Base-by-base conservation (phyloP, 1,140 invertebrate genomes). In the Macrocentrus cingulum region DNA sequence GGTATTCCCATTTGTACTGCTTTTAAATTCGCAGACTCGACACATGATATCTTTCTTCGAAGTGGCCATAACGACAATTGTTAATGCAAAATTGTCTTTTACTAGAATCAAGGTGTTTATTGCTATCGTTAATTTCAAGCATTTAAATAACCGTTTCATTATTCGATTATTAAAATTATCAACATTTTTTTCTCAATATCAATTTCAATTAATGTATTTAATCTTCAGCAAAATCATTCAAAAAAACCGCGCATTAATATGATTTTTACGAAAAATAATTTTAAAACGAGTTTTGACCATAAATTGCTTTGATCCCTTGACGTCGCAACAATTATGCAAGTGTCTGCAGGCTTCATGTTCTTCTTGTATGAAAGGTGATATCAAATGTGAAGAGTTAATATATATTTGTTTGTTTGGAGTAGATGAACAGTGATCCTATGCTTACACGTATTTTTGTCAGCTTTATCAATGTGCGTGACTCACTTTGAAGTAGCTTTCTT, bases 1-100 rank as follows among this genome's bases (percentile, higher is more conserved):
- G 79, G 79, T 75, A 16, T 81, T 81, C 66, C 77, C 79, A 37
- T 63, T 80, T 44, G 61, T 80, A 62, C 64, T 76, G 37, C 58
- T 80, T 16, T 57, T 80, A 41, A 75, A 71, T 65, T 64, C 71
- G 41, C 75, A 79, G 60, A 67, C 79, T 56, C 67, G 77, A 11
- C 68, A 66, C 32, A 69, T 71, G 36, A 71, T 80, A 34, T 70
- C 65, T 50, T 66, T 71, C 50, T 65, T 77, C 36, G 70, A 75
- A 66, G 62, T 68, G 52, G 74, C 72, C 6, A 63, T 75, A 62
- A 57, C 66, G 62, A 71, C 73, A 65, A 68, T 79, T 8, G 56
- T 66, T 42, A 70, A 76, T 34, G 64, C 71, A 59, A 62, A 56
- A 20, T 60, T 76, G 61, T 68, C 68, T 54, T 69, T 72, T 66